Percentiles rank a stretch among this genome's conserved stretches.
These are phyloP conservation scores for Festucalex cinctus DNA, from an alignment of 2,113 vertebrate genomes.

Conservation along the genomic window DNA sequence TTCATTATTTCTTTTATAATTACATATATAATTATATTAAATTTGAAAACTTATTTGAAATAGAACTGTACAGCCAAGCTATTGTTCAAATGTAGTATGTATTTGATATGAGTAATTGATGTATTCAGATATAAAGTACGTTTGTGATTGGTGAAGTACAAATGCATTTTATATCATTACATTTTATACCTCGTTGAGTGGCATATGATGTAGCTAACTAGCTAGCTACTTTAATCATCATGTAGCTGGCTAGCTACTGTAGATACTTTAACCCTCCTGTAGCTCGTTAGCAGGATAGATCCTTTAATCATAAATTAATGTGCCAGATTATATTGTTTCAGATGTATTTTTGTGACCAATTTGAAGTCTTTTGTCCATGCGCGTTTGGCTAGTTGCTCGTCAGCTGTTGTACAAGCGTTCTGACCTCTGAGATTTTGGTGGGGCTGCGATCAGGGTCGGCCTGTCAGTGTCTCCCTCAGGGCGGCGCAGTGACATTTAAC, in stretches of 20 bases:
- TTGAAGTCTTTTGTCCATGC: slow-evolving; percentile 8
- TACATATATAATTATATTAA: too few species aligned
- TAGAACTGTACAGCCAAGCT: too few species aligned
- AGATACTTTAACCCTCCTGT: too few species aligned
- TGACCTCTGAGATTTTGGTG: slow-evolving; percentile 63
- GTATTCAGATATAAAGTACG: too few species aligned
- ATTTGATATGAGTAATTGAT: too few species aligned
- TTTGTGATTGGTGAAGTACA: too few species aligned
- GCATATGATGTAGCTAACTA: neutral
- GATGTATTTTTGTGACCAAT: neutral
- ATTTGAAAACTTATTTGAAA: too few species aligned
- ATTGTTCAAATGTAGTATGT: too few species aligned
- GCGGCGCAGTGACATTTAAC: slow-evolving; percentile 73
- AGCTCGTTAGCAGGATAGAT: too few species aligned
- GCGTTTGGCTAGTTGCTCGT: slow-evolving; percentile 36
- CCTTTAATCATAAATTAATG: neutral
- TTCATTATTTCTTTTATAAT: too few species aligned
- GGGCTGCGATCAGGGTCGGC: slow-evolving; percentile 54
- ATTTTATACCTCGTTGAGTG: neutral
- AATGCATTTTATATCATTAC: neutral
- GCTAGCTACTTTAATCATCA: too few species aligned
- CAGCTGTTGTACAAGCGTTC: slow-evolving; percentile 62
- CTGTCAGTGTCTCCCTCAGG: slow-evolving; percentile 72
- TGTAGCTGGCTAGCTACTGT: too few species aligned
- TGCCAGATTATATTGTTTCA: neutral